Evolutionary conservation across 2,113 vertebrate genomes (phyloP), one percentile per base, ranked within the genome.

Genomic region (Prionailurus bengalensis): DNA sequence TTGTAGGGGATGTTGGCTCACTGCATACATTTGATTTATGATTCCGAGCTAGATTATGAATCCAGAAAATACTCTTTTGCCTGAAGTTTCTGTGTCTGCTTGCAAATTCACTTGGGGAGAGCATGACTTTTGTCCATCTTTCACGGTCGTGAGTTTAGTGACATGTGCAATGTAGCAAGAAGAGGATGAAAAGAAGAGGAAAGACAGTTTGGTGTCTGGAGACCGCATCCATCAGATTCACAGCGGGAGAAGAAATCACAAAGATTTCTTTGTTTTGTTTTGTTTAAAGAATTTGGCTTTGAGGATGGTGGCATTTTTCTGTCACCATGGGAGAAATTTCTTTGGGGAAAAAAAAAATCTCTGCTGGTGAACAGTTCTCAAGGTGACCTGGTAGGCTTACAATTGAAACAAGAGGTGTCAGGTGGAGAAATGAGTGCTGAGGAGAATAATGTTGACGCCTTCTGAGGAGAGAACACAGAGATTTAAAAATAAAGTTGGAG

Each of bases 321-420:
- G 68, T 96, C 94, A 91, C 85, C 11, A 13, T 80, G 68, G 92
- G 74, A 97, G 91, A 96, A 66, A 90, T 98, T 97, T 96, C 76
- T 97, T 87, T 58, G 29, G 63, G 39, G 6, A 8, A 45, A 80
- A 82, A 82, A 94, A 96, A 68, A 31, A 4, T 73, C 58, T 89
- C 76, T 86, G 27, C 76, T 85, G 78, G 84, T 79, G 48, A 93
- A 65, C 13, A 80, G 78, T 91, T 95, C 87, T 97, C 95, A 98
- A 97, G 89, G 97, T 98, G 97, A 98, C 91, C 93, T 70, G 5
- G 39, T 29, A 91, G 80, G 65, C 70, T 96, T 88, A 94, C 25
- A 96, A 97, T 89, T 97, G 96, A 95, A 97, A 97, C 84, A 79
- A 70, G 66, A 92, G 95, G 88, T 93, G 81, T 97, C 94, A 97